Conservation (phyloP, 2,113 vertebrate species). For the Nestor notabilis region DNA sequence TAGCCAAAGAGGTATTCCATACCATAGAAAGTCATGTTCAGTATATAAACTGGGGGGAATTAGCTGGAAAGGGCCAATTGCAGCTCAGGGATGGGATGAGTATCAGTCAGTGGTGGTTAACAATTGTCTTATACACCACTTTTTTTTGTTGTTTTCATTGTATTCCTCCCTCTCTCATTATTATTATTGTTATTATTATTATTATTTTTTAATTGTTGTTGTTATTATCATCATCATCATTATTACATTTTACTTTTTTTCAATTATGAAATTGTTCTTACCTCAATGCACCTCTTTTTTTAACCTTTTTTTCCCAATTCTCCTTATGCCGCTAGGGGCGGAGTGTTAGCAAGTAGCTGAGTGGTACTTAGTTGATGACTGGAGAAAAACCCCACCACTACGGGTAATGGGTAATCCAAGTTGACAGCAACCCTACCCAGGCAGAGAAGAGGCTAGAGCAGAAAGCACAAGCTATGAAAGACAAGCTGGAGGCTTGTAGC, state of each 20-base stretch:
- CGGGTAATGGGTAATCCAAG: neutral
- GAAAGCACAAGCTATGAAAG: neutral
- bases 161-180: neutral
- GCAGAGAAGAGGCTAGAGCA: neutral
- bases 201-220: too few species aligned
- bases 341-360: neutral
- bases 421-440: neutral
- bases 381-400: neutral
- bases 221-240: neutral
- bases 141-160: neutral
- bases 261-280: neutral
- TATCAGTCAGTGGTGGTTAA: neutral
- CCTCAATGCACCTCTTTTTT: neutral
- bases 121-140: neutral
- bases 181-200: neutral
- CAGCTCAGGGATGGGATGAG: neutral
- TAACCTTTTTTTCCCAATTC: neutral
- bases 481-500: accelerated
- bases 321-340: neutral
- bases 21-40: neutral
- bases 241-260: neutral
- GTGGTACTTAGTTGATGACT: neutral
- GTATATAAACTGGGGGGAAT: neutral
- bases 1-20: neutral
- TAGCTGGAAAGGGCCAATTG: neutral